Conservation (phyloP, 2,797 vertebrate species). For the Anguilla marmorata region DNA sequence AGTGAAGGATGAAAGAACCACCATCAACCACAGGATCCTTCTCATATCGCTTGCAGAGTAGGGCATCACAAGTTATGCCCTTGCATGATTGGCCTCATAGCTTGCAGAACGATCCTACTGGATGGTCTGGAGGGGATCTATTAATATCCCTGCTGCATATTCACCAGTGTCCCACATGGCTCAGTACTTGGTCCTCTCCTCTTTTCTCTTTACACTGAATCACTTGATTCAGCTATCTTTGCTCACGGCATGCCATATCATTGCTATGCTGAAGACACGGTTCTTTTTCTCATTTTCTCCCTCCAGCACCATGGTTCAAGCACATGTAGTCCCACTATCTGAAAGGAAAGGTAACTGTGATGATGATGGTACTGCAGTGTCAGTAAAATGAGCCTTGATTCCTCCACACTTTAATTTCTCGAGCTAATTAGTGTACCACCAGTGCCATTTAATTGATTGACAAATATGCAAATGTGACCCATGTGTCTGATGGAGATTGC, state of each 20-base stretch:
- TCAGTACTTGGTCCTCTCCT: too few species aligned
- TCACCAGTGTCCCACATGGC: too few species aligned
- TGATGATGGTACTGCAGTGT: not conserved
- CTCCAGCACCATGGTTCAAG: not conserved
- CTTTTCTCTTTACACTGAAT: too few species aligned
- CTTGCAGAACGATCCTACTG: too few species aligned
- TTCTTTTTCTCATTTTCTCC: not conserved
- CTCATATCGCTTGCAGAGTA: too few species aligned
- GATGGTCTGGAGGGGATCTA: too few species aligned
- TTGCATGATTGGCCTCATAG: too few species aligned
- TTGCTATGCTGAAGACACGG: too few species aligned
- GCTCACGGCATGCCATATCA: not conserved
- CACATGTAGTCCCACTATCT: not conserved
- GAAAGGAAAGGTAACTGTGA: not conserved
- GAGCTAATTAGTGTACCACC: constrained; percentile 3
- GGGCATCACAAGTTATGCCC: too few species aligned
- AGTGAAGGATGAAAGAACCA: not conserved
- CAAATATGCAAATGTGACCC: constrained; percentile 6
- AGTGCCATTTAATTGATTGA: not conserved
- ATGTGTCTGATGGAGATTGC: not conserved
- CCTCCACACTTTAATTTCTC: not conserved
- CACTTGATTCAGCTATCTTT: not conserved
- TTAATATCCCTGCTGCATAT: too few species aligned
- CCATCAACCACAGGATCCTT: not conserved
- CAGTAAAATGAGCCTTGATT: not conserved